Percentiles rank a stretch among this genome's conserved stretches.
phyloP scores from a whole-genome alignment of 2,113 vertebrate species.

The Ciconia boyciana region DNA sequence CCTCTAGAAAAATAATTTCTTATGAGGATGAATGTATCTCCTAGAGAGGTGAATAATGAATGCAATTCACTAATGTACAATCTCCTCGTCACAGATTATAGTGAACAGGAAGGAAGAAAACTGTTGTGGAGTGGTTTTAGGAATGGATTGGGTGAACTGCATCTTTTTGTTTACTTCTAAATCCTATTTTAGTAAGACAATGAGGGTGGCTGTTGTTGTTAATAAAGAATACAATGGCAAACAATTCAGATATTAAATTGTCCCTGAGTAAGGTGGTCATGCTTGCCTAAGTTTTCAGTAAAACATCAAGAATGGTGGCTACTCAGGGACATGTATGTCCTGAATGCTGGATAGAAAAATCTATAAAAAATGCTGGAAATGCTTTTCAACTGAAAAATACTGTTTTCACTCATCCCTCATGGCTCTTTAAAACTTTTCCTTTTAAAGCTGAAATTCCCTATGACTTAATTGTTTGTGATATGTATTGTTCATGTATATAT shows the following conservation, averaged over 20 bases:
- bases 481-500: accelerated
- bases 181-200: not conserved
- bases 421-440: not conserved
- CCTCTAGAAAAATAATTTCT: not conserved
- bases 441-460: not conserved
- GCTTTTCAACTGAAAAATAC: not conserved
- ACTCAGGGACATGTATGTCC: not conserved
- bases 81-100: not conserved
- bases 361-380: not conserved
- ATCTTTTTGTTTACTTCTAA: not conserved
- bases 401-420: not conserved
- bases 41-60: not conserved
- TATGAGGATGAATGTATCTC: not conserved
- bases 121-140: not conserved
- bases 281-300: not conserved
- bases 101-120: not conserved
- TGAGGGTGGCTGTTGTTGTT: not conserved
- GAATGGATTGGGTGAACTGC: not conserved
- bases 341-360: not conserved
- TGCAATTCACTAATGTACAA: not conserved
- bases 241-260: not conserved
- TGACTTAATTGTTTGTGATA: not conserved
- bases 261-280: not conserved
- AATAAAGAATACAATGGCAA: not conserved
- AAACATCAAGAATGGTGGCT: not conserved